Evolutionary conservation across 2,113 vertebrate species (phyloP).

Genomic region (Rhea americana): DNA sequence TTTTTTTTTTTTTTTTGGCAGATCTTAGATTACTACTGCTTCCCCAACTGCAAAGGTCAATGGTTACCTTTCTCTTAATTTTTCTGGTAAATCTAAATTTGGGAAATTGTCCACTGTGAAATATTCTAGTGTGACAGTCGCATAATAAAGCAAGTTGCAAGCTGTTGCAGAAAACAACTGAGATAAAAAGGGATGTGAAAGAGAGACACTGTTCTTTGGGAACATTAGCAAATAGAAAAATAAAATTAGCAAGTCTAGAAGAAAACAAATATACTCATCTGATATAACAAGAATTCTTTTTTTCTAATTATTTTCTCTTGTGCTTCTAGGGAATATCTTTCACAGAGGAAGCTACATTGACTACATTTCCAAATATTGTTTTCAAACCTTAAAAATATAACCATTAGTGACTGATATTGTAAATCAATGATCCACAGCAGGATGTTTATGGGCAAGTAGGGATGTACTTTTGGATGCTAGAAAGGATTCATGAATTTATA

Average conservation of each 20-base stretch:
- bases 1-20: background rate
- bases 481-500: background rate
- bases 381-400: background rate
- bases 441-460: background rate
- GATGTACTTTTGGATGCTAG: background rate
- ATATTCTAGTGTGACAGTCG: background rate
- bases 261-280: background rate
- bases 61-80: background rate
- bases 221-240: background rate
- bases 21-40: background rate
- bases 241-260: background rate
- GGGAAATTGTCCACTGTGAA: background rate
- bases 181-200: background rate
- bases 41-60: background rate
- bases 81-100: background rate
- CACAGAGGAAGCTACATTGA: background rate
- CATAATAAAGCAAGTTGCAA: background rate
- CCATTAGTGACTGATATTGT: background rate
- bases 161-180: background rate
- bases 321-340: background rate
- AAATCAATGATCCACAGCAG: background rate
- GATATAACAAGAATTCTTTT: background rate
- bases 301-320: background rate
- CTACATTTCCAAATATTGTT: background rate
- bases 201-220: background rate